These are phyloP conservation scores for Stramonita haemastoma DNA, from an alignment of 2,888 invertebrate genomes.

Conservation along the genomic window DNA sequence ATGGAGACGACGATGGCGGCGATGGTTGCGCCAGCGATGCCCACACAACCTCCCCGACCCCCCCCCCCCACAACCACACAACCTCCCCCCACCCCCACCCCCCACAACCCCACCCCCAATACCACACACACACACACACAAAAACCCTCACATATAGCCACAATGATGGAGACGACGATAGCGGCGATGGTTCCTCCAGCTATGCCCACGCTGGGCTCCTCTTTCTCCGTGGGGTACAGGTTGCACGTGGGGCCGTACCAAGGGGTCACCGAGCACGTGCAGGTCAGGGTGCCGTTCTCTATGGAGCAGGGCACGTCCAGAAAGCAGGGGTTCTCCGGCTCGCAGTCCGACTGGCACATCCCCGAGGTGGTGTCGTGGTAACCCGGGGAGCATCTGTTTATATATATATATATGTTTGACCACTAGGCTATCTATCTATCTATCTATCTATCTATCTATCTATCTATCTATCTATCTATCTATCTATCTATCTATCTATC, in stretches of 20 bases:
- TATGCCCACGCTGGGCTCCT: not conserved
- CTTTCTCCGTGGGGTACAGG: constrained; percentile 2
- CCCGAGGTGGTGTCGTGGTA: not conserved
- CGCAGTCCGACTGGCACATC: constrained; percentile 37
- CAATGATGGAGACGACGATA: constrained; percentile 34
- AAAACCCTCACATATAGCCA: constrained; percentile 15
- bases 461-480: too few species aligned
- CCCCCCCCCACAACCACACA: too few species aligned
- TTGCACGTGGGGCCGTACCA: constrained; percentile 86
- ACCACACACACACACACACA: too few species aligned
- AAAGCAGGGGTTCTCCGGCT: constrained; percentile 71
- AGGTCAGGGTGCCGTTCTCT: constrained; percentile 80
- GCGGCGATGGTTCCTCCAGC: constrained; percentile 12
- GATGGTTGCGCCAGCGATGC: too few species aligned
- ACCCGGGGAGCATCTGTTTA: constrained; percentile 18
- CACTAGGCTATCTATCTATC: too few species aligned
- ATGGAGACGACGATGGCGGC: too few species aligned
- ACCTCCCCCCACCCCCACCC: too few species aligned
- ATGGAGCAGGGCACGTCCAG: constrained; percentile 76
- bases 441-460: too few species aligned
- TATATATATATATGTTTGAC: too few species aligned
- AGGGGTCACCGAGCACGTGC: constrained; percentile 87
- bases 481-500: too few species aligned
- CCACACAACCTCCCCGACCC: too few species aligned
- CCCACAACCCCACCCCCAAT: too few species aligned